phyloP scores from a whole-genome alignment of 2,888 invertebrate genomes.

The Temnothorax rugatulus region DNA sequence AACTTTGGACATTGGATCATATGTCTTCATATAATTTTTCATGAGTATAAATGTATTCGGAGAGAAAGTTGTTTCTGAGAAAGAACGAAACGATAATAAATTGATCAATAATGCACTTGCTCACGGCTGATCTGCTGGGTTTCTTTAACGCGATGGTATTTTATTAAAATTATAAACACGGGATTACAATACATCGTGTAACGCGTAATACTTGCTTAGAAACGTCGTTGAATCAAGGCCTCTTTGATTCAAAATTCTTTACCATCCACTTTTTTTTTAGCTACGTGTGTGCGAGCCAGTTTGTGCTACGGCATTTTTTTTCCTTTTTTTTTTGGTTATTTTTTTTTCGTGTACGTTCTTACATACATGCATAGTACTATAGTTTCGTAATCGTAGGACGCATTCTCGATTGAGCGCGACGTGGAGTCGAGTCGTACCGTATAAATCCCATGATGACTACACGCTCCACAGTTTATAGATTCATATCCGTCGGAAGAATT shows the following conservation, averaged over 20 bases:
- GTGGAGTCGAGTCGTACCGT: slow-evolving; percentile 24
- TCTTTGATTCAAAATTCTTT: slow-evolving; percentile 79
- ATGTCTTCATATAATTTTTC: background rate
- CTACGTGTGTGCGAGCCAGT: slow-evolving; percentile 55
- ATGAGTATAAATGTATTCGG: slow-evolving; percentile 5
- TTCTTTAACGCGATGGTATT: slow-evolving; percentile 79
- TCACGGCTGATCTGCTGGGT: slow-evolving; percentile 45
- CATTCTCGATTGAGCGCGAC: slow-evolving; percentile 54
- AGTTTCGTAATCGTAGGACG: slow-evolving; percentile 52
- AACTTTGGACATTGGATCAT: background rate
- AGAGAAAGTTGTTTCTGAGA: slow-evolving; percentile 17
- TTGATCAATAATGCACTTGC: slow-evolving; percentile 31
- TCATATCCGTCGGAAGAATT: slow-evolving; percentile 14
- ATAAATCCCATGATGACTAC: slow-evolving; percentile 20
- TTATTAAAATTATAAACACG: slow-evolving; percentile 83
- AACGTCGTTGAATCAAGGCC: slow-evolving; percentile 83
- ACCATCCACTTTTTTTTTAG: slow-evolving; percentile 65
- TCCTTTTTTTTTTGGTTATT: slow-evolving; percentile 61
- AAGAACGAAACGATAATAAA: slow-evolving; percentile 1
- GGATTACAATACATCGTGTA: slow-evolving; percentile 80
- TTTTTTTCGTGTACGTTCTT: slow-evolving; percentile 75
- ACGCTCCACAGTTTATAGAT: slow-evolving; percentile 15
- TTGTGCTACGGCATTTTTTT: slow-evolving; percentile 56
- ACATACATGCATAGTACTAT: slow-evolving; percentile 75
- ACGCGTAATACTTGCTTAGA: slow-evolving; percentile 78